Base-by-base conservation (phyloP, 1,140 invertebrate genomes). In the Saccostrea echinata region DNA sequence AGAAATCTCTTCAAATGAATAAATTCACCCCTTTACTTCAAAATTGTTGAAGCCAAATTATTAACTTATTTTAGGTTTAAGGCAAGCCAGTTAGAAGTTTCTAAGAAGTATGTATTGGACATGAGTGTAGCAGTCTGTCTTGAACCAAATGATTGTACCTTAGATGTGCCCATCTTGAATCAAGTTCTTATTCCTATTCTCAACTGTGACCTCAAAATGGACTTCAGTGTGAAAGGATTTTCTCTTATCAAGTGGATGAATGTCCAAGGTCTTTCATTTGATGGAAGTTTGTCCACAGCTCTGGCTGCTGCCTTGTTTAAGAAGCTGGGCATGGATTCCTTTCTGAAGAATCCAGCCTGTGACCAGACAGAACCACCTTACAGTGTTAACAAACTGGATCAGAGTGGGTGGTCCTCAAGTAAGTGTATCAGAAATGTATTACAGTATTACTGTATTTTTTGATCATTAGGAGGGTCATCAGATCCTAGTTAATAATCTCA, bases 221-320 rank as follows among this genome's bases (percentile, higher is more conserved):
- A 51, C 18, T 51, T 53, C 43, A n/a, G 9, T n/a, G 33, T 82
- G 8, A 51, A 82, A 82, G 81, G 80, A 53, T 82, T 82, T 82
- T 82, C 80, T 82, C 80, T 82, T n/a, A 6, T 30, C 80, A 82
- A 43, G 8, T 82, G 80, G 80, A 82, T 82, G 80, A 82, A 16
- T 52, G 35, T 21, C 21, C 35, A 51, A 51, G 80, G 80, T 24
- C 4, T 71, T 0, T 30, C 68, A 71, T 71, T 30, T 71, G 51
- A 82, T 51, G 80, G 51, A 11, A 53, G 35, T 82, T 53, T 82
- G 80, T 51, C 35, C 33, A 82, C 80, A 82, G 21, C 80, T 12
- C 35, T 27, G 68, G 24, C 68, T 27, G 24, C 24, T 71, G 24
- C 68, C 9, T 24, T 71, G 24, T 71, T 71, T 33, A 71, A 71